A percentile compares a stretch with the other conserved stretches of the same genome.
These are phyloP conservation scores for Phasianus colchicus DNA, from an alignment of 2,113 vertebrate species.

Conservation along the genomic window DNA sequence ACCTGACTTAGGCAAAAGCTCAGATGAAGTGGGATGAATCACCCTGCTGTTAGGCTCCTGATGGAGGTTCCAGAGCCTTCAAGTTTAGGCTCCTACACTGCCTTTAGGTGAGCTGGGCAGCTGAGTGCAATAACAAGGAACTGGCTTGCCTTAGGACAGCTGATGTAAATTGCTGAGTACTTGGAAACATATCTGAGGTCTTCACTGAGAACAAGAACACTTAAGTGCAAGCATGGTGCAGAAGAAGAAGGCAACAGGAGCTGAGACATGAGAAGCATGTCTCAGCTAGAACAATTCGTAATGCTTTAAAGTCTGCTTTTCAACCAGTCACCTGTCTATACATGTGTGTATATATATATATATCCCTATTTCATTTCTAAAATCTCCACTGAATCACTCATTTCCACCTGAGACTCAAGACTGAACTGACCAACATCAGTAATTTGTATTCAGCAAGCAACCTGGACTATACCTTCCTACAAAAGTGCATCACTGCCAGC, in stretches of 20 bases:
- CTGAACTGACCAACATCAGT: background rate
- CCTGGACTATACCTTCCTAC: background rate
- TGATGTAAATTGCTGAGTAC: background rate
- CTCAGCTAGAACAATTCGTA: background rate
- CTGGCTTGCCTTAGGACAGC: background rate
- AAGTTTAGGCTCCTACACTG: background rate
- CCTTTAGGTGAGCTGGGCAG: background rate
- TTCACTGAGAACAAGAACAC: background rate
- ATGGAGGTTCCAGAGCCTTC: background rate
- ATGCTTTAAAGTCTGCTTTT: background rate
- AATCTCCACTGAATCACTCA: background rate
- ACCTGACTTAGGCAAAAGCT: background rate
- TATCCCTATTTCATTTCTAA: background rate
- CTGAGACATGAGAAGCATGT: background rate
- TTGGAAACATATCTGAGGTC: background rate
- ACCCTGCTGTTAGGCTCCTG: background rate
- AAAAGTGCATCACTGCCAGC: background rate
- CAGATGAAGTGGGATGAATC: background rate
- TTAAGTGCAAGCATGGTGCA: background rate
- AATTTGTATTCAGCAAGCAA: constrained; percentile 22
- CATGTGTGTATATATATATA: background rate
- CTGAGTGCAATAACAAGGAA: background rate
- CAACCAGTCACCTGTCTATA: background rate
- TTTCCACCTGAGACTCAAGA: background rate
- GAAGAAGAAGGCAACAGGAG: background rate